Base-by-base conservation (phyloP, 2,113 vertebrate genomes). In the Poeciliopsis turrubarensis region DNA sequence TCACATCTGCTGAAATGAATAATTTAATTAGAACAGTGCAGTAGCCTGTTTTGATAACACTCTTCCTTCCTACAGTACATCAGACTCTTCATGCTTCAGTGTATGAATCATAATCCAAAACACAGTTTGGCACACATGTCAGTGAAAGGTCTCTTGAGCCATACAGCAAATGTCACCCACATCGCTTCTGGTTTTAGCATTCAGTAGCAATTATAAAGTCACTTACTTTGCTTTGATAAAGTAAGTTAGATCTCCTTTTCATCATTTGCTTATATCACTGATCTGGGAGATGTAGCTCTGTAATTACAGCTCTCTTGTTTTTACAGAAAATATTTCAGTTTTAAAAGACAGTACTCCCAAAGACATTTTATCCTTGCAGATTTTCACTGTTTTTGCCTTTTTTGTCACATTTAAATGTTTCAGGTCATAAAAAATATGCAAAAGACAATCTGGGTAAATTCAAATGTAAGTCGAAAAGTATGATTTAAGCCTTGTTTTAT, bases 1-100 rank as follows among this genome's bases (percentile, higher is more conserved):
- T 29, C 30, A 71, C 31, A 72, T 80, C 78, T 78, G 80, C 37
- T 78, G 68, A 65, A 60, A 80, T 81, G 26, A 83, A 87, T 88
- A 77, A 90, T 89, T 73, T 60, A 84, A 73, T 77, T 72, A 61
- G 64, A 85, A 72, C 63, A 73, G 70, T 14, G 6, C 62, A 41
- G 62, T 25, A 57, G 65, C 69, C 39, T 57, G 77, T 71, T 78
- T 68, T 71, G 75, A 75, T 72, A 79, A 65, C 47, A 67, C 44
- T 65, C 79, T 68, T 63, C n/a, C 68, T 70, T 57, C 32, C 65
- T 77, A 63, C 70, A 60, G 14, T 10, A 32, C 66, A 41, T 70
- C 57, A 68, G 31, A 11, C 22, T 0, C 26, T 65, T 26, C 63
- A 39, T 76, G 65, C 65, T 67, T 17, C 22, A 14, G 26, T 34